Base-by-base conservation (phyloP, 2,113 vertebrate genomes). In the Crocuta crocuta region DNA sequence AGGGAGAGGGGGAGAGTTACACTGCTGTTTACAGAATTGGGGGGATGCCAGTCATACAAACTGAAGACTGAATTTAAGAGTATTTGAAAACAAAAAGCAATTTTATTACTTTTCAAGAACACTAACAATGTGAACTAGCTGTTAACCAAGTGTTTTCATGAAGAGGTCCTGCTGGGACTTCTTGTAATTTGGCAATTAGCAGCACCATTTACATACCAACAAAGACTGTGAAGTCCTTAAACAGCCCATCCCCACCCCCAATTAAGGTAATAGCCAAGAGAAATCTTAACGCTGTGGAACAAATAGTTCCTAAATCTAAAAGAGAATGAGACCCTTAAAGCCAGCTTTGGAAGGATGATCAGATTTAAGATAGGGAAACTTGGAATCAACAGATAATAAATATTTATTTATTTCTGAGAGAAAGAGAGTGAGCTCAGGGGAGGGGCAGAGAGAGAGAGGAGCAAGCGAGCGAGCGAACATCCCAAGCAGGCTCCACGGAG, bases 151-250 rank as follows among this genome's bases (percentile, higher is more conserved):
- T 66, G 90, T 93, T 95, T 74, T 88, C 91, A 17, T 33, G 80
- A 87, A 91, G 94, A 83, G 68, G 80, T 94, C 95, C 97, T 97
- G 96, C 96, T 98, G 95, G 88, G 96, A 89, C 82, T 85, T 96
- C 79, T 81, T 95, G 91, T 93, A 96, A 33, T 88, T 90, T 97
- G 93, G 35, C 80, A 97, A 74, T 92, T 96, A 97, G 88, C 71
- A 85, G 78, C 4, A 35, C 7, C 19, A 94, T 98, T 97, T 95
- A 73, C 91, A 96, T 93, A 76, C 61, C 92, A 94, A 95, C 87
- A 71, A 96, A 70, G 61, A 84, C 71, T 96, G 24, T 9, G 73
- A 92, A 92, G 48, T 95, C n/a, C 76, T 98, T 81, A 90, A 94
- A 63, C 10, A 90, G 71, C 82, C 39, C 31, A 74, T 70, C 17